Percentiles rank a stretch among this genome's conserved stretches.
These are phyloP conservation scores for Acleris literana DNA, from an alignment of 2,888 invertebrate genomes.

Conservation along the genomic window DNA sequence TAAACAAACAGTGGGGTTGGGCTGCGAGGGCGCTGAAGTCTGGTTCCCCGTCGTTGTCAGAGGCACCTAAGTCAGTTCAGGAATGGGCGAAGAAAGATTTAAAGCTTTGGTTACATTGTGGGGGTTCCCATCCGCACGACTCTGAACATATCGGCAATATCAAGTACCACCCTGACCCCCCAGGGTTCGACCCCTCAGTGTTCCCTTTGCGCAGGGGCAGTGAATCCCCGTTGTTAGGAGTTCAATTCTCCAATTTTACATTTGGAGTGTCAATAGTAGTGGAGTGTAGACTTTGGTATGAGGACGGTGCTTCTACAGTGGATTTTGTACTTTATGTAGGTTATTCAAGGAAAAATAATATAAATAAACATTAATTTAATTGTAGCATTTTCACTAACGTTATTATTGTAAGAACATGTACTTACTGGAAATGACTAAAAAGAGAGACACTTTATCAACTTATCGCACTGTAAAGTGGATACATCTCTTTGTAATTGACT, in stretches of 20 bases:
- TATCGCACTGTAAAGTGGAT: no score
- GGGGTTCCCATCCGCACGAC: constrained; percentile 65
- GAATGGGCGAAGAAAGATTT: constrained; percentile 55
- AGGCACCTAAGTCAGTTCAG: constrained; percentile 56
- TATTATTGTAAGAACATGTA: neutral
- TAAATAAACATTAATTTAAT: constrained; percentile 7
- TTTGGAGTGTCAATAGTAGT: constrained; percentile 64
- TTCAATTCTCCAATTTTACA: constrained; percentile 68
- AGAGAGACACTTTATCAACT: no score
- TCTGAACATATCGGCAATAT: constrained; percentile 68
- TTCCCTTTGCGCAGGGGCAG: constrained; percentile 55
- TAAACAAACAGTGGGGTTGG: constrained; percentile 69
- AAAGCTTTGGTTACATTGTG: constrained; percentile 66
- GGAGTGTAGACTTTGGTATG: constrained; percentile 71
- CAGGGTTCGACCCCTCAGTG: constrained; percentile 62
- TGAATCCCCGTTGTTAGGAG: constrained; percentile 61
- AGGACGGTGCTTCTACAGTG: constrained; percentile 57
- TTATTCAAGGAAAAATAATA: constrained; percentile 12
- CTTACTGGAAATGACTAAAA: neutral
- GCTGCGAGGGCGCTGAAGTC: constrained; percentile 56
- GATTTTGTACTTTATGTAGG: constrained; percentile 67
- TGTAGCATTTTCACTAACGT: neutral
- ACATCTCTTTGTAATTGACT: no score
- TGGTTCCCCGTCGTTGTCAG: constrained; percentile 47
- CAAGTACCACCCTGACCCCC: constrained; percentile 69